A percentile compares a stretch with the other conserved stretches of the same genome.
Evolutionary conservation across 2,888 invertebrate species (phyloP).

Genomic region (Myopa tessellatipennis): DNA sequence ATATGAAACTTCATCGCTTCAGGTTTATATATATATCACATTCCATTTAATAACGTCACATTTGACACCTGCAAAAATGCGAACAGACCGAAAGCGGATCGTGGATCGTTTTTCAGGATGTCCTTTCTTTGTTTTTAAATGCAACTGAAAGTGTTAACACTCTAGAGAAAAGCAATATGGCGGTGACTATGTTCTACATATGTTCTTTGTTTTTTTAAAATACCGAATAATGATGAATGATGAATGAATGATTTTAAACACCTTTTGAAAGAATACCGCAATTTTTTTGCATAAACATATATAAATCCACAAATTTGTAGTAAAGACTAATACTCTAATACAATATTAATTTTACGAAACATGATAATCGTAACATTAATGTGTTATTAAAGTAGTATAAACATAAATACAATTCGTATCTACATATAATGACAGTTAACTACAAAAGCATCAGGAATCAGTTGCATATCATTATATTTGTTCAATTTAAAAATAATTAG

Average conservation of each 20-base stretch:
- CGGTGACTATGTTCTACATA: conserved; percentile 64
- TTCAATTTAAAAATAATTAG: no score
- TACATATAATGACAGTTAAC: background rate
- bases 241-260: conserved; percentile 26
- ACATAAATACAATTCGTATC: background rate
- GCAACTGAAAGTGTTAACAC: conserved; percentile 44
- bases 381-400: background rate
- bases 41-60: conserved; percentile 43
- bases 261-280: conserved; percentile 19
- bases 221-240: background rate
- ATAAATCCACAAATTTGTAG: no score
- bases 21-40: conserved; percentile 49
- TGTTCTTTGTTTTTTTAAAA: conserved; percentile 12
- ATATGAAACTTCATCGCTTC: conserved; percentile 46
- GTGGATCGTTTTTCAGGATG: conserved; percentile 20
- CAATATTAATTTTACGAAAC: no score
- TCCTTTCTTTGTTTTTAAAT: conserved; percentile 19
- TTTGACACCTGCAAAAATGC: conserved; percentile 5
- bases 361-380: background rate
- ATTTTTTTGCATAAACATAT: background rate
- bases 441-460: background rate
- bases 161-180: conserved; percentile 66
- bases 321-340: no score
- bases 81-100: conserved; percentile 13
- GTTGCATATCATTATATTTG: no score